Evolutionary conservation across 2,113 vertebrate genomes (phyloP).

Genomic region (Danionella cerebrum): DNA sequence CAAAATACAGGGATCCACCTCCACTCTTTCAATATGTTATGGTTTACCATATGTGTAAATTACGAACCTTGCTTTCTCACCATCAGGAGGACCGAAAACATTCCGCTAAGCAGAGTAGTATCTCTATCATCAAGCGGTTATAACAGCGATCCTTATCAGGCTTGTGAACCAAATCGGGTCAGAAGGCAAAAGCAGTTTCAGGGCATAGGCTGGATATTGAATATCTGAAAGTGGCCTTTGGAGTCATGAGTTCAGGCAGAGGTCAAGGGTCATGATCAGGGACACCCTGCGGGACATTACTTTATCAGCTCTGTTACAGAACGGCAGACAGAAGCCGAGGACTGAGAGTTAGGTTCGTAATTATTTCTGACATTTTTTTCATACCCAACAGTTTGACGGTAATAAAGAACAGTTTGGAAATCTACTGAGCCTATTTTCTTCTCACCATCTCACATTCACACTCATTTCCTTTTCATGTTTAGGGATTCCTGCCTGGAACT

Average conservation of each 20-base stretch:
- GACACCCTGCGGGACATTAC: slow-evolving; percentile 22
- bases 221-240: neutral
- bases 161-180: neutral
- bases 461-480: slow-evolving; percentile 58
- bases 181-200: slow-evolving; percentile 2
- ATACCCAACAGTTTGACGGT: slow-evolving; percentile 12
- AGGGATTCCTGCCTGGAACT: slow-evolving; percentile 49
- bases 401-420: slow-evolving; percentile 31
- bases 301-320: slow-evolving; percentile 29
- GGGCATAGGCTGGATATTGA: slow-evolving; percentile 1
- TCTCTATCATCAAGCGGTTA: neutral
- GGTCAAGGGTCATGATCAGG: slow-evolving; percentile 29
- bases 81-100: neutral
- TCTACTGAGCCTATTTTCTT: slow-evolving; percentile 47
- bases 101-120: neutral
- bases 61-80: neutral
- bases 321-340: neutral
- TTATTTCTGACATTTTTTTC: slow-evolving; percentile 16
- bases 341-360: neutral
- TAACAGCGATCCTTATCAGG: neutral
- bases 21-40: too few species aligned
- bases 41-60: too few species aligned
- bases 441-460: slow-evolving; percentile 51
- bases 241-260: slow-evolving; percentile 3
- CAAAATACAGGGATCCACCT: too few species aligned